phyloP scores from a whole-genome alignment of 1,140 invertebrate species.

The Cyphomyrmex costatus region DNA sequence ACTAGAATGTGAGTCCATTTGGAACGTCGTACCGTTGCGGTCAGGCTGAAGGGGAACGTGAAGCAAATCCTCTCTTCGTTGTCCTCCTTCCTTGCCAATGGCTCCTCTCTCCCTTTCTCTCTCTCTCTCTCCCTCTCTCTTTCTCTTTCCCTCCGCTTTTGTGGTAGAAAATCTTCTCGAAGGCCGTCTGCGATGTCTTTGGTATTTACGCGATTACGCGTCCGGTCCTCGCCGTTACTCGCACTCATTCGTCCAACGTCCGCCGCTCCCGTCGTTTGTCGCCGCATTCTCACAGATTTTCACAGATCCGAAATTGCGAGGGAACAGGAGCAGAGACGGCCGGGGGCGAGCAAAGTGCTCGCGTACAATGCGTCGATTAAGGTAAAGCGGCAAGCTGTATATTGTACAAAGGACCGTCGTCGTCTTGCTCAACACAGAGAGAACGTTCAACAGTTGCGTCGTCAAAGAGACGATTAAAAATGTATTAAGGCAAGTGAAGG shows the following conservation, averaged over 20 bases:
- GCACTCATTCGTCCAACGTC: slow-evolving; percentile 1
- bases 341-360: neutral
- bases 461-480: slow-evolving; percentile 55
- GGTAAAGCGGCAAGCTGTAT: slow-evolving; percentile 25
- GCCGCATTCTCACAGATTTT: slow-evolving; percentile 51
- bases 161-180: slow-evolving; percentile 53
- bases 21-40: slow-evolving; percentile 57
- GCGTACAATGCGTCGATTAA: slow-evolving; percentile 57
- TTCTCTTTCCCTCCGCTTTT: neutral
- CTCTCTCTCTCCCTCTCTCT: neutral
- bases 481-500: slow-evolving; percentile 10
- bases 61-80: slow-evolving; percentile 52
- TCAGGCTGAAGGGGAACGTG: slow-evolving; percentile 30
- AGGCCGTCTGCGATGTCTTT: slow-evolving; percentile 53
- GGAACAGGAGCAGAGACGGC: neutral
- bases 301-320: slow-evolving; percentile 42
- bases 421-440: slow-evolving; percentile 28
- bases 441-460: neutral
- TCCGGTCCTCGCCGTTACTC: slow-evolving; percentile 26
- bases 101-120: neutral
- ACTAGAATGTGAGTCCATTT: slow-evolving; percentile 72
- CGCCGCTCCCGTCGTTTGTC: slow-evolving; percentile 28
- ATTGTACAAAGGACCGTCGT: slow-evolving; percentile 43
- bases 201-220: slow-evolving; percentile 59
- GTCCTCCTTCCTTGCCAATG: slow-evolving; percentile 18